phyloP scores from a whole-genome alignment of 2,888 invertebrate species.

The Lochmaea crataegi region DNA sequence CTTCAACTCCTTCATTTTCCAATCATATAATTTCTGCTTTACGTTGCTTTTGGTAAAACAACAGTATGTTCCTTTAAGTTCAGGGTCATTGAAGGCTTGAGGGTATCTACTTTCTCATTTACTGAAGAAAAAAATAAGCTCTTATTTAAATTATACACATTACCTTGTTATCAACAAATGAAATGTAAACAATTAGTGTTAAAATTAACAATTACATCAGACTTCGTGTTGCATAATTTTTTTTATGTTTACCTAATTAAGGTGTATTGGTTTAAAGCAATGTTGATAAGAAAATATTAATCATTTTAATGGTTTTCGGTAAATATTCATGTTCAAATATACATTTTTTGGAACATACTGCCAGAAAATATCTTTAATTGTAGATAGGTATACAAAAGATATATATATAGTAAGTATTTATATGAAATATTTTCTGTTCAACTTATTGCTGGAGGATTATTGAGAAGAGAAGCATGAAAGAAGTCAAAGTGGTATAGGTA shows the following conservation, averaged over 20 bases:
- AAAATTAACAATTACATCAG: slow-evolving; percentile 34
- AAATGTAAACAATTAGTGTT: slow-evolving; percentile 6
- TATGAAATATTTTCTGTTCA: too few relatives aligned
- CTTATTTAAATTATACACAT: not conserved
- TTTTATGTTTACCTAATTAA: not conserved
- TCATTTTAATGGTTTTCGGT: slow-evolving; percentile 1
- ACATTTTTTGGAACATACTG: not conserved
- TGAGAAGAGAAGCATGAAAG: too few relatives aligned
- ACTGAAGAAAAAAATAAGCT: not conserved
- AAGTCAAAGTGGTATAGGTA: too few relatives aligned
- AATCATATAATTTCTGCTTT: too few relatives aligned
- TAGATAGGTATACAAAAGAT: not conserved
- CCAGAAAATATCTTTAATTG: not conserved
- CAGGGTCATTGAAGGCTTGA: too few relatives aligned
- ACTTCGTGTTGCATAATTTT: not conserved
- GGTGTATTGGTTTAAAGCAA: not conserved
- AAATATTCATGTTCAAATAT: not conserved
- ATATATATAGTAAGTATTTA: too few relatives aligned
- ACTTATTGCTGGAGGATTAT: too few relatives aligned
- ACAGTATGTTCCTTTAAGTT: too few relatives aligned
- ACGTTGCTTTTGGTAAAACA: too few relatives aligned
- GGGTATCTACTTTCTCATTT: too few relatives aligned
- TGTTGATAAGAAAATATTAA: not conserved
- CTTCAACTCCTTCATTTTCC: too few relatives aligned
- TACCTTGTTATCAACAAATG: slow-evolving; percentile 12